Conservation (phyloP, 2,797 vertebrate species). For the Trachops cirrhosus region DNA sequence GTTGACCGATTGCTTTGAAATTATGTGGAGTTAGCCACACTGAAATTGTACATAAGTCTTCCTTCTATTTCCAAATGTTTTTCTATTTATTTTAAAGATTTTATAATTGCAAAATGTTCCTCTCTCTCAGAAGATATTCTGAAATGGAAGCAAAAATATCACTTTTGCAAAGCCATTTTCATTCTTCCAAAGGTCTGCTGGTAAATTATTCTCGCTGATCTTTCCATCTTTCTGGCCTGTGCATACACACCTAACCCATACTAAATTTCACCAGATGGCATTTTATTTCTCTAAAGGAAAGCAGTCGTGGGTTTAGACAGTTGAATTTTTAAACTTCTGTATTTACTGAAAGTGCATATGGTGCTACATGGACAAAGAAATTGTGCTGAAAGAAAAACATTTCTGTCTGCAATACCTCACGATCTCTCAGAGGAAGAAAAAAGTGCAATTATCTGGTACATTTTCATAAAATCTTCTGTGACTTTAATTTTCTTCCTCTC, state of each 20-base stretch:
- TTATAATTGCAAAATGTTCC: slow-evolving; percentile 67
- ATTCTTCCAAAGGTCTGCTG: slow-evolving; percentile 72
- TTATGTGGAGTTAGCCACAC: slow-evolving; percentile 29
- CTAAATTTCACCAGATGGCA: slow-evolving; percentile 77
- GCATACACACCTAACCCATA: slow-evolving; percentile 76
- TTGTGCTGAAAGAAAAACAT: slow-evolving; percentile 63
- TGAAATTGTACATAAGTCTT: slow-evolving; percentile 29
- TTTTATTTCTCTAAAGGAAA: slow-evolving; percentile 76
- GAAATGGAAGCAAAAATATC: slow-evolving; percentile 66
- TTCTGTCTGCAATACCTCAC: slow-evolving; percentile 63
- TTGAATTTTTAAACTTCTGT: slow-evolving; percentile 79
- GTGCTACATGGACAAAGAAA: slow-evolving; percentile 76
- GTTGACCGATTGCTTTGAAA: slow-evolving; percentile 28
- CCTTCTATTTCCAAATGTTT: slow-evolving; percentile 49
- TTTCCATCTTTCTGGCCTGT: slow-evolving; percentile 73
- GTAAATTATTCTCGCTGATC: slow-evolving; percentile 76
- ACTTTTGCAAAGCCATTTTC: slow-evolving; percentile 69
- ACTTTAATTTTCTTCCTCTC: slow-evolving; percentile 54
- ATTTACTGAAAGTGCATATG: slow-evolving; percentile 79
- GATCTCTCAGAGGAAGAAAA: slow-evolving; percentile 48
- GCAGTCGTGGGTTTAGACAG: slow-evolving; percentile 76
- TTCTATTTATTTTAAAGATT: slow-evolving; percentile 61
- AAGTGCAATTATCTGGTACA: slow-evolving; percentile 44
- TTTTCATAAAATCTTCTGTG: slow-evolving; percentile 18
- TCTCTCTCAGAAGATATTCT: slow-evolving; percentile 68